A percentile compares a stretch with the other conserved stretches of the same genome.
phyloP scores from a whole-genome alignment of 2,888 invertebrate genomes.

The Eristalis intricaria region DNA sequence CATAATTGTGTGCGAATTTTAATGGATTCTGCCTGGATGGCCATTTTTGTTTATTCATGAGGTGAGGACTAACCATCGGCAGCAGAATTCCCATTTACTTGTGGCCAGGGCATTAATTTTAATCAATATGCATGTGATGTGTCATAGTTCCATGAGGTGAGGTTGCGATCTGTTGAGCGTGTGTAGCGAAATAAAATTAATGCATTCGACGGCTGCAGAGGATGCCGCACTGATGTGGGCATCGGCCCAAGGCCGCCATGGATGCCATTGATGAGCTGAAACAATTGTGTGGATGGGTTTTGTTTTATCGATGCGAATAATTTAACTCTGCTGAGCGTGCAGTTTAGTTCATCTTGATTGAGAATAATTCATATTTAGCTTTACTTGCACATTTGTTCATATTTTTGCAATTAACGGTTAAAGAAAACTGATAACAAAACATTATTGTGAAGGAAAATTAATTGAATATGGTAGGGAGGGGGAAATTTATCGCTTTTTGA shows the following conservation, averaged over 20 bases:
- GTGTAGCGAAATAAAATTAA: background rate
- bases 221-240: background rate
- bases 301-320: too few relatives aligned
- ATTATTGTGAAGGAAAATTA: too few relatives aligned
- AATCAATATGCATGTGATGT: conserved; percentile 14
- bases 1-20: conserved; percentile 44
- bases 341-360: too few relatives aligned
- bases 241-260: background rate
- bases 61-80: background rate
- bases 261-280: background rate
- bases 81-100: background rate
- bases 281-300: too few relatives aligned
- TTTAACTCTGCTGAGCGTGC: too few relatives aligned
- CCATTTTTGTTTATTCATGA: conserved; percentile 37
- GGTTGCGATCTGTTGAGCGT: background rate
- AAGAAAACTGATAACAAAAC: too few relatives aligned
- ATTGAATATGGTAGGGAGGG: too few relatives aligned
- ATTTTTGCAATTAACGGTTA: too few relatives aligned
- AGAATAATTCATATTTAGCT: too few relatives aligned
- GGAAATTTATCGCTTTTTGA: too few relatives aligned
- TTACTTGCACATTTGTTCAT: too few relatives aligned
- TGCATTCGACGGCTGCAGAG: background rate
- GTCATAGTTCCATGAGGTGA: background rate
- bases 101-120: conserved; percentile 33
- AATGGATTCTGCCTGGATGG: conserved; percentile 24